Base-by-base conservation (phyloP, 2,888 invertebrate genomes). In the Drosophila aldrichi region DNA sequence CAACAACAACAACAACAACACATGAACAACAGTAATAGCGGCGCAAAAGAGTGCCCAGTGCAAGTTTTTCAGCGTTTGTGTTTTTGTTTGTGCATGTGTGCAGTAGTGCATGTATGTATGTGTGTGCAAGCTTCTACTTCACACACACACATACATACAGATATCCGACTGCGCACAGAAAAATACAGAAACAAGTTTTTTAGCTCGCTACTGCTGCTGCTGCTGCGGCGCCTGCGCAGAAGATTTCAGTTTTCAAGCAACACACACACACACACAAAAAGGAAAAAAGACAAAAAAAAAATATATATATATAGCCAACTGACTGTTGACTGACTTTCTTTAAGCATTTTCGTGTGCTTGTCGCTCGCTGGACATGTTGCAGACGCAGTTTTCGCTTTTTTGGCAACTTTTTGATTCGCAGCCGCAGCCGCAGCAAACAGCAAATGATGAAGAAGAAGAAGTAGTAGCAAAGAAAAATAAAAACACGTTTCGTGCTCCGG, bases 261-360 rank as follows among this genome's bases (percentile, higher is more conserved):
- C 56, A 65, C 51, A 48, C 29, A 29, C 8, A 29, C 29, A 60
- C 52, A 62, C n/a, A 32, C 43, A 22, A 16, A 57, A 32, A 56
- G 10, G 25, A 56, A 18, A 49, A 18, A 25, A 36, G 46, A 20
- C 59, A n/a, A 63, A 10, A 32, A 1, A 38, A 12, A 25, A 69
- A 14, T 25, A n/a, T n/a, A n/a, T n/a, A n/a, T n/a, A n/a, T n/a
- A n/a, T n/a, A 14, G 20, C 20, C 14, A 79, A 70, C 60, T 61
- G 68, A 78, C 75, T 78, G 62, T 29, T 70, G 79, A 82, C 78
- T 82, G 82, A 88, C 83, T 85, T 88, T 85, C 88, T 88, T 85
- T 72, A 82, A 79, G 59, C 71, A 82, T 79, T 86, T 77, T 70
- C 66, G 63, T 68, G 63, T 65, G 65, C 48, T 70, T 55, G 62